These are phyloP conservation scores for Megalops cyprinoides DNA, from an alignment of 2,797 vertebrate genomes.

Conservation along the genomic window DNA sequence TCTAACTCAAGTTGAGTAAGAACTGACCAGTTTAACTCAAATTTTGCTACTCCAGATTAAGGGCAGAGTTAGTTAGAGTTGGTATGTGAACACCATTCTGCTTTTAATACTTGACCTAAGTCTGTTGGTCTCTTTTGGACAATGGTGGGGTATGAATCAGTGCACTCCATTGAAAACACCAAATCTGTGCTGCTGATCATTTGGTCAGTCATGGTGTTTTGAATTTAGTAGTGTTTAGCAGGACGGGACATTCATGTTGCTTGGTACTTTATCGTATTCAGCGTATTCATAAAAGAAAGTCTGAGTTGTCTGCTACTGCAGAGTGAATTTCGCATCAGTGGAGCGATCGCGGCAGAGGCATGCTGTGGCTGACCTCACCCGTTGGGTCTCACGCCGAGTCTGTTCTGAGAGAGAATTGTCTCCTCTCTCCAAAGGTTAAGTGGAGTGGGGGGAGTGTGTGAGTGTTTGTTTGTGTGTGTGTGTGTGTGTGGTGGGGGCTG, in stretches of 20 bases:
- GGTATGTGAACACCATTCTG: slow-evolving; percentile 2
- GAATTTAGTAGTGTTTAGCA: neutral
- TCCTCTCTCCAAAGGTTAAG: slow-evolving; percentile 14
- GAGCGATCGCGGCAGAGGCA: too few relatives aligned
- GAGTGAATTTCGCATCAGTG: too few relatives aligned
- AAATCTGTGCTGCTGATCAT: neutral
- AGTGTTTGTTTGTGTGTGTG: too few relatives aligned
- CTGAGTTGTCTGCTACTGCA: neutral
- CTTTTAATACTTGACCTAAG: slow-evolving; percentile 12
- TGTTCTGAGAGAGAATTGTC: neutral
- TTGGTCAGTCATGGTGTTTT: too few relatives aligned
- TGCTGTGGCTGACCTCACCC: too few relatives aligned
- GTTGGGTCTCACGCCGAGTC: neutral
- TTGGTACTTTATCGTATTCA: neutral
- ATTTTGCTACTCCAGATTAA: too few relatives aligned
- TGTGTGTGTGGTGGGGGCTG: neutral
- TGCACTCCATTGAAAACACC: neutral
- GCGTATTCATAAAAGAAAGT: neutral
- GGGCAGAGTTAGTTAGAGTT: too few relatives aligned
- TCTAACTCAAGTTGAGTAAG: too few relatives aligned
- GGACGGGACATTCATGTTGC: neutral
- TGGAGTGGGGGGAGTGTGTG: neutral
- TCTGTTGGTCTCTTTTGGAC: neutral
- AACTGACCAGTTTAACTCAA: too few relatives aligned
- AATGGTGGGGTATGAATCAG: neutral